Evolutionary conservation across 2,113 vertebrate genomes (phyloP), one percentile per base, ranked within the genome.

Genomic region (Leiothrix lutea): DNA sequence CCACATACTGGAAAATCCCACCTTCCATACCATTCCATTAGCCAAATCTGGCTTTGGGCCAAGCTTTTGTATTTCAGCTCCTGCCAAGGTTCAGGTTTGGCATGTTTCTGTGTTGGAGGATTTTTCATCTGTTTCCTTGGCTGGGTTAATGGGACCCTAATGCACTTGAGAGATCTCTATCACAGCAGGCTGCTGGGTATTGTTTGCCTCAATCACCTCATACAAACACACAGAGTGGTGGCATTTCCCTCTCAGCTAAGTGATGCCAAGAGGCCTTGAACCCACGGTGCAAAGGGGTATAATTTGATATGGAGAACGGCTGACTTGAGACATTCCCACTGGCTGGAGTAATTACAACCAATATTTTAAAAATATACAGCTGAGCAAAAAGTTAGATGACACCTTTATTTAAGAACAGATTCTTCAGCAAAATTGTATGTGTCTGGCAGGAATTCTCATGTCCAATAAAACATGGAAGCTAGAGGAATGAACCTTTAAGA

Each of bases 41-140:
- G 14, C 28, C 88, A 70, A 67, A 83, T 35, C 51, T 94, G 87
- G 87, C 69, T 81, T 56, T 42, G 48, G 56, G n/a, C 29, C 95
- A 95, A 85, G 75, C 80, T 56, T 88, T 20, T 35, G 9, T 50
- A 88, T 91, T 95, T 91, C 72, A 54, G 75, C 42, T 90, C 56
- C 47, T 95, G 78, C 84, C 80, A 81, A 86, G 38, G 56, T 42
- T 97, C 42, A 75, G 50, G 42, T 73, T 94, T 72, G 69, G 91
- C 87, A 94, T 77, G 79, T 62, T 95, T 93, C 78, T 40, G 60
- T 1, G 0, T 12, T 64, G 69, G 80, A 92, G 44, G 65, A 38
- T 62, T 95, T 95, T 86, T 88, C 87, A 45, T 70, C 61, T 91
- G 48, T 83, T 88, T 86, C 57, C 54, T 45, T 93, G 75, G 61